A percentile compares a stretch with the other conserved stretches of the same genome.
phyloP scores from a whole-genome alignment of 2,888 invertebrate genomes.

The Stramonita haemastoma region DNA sequence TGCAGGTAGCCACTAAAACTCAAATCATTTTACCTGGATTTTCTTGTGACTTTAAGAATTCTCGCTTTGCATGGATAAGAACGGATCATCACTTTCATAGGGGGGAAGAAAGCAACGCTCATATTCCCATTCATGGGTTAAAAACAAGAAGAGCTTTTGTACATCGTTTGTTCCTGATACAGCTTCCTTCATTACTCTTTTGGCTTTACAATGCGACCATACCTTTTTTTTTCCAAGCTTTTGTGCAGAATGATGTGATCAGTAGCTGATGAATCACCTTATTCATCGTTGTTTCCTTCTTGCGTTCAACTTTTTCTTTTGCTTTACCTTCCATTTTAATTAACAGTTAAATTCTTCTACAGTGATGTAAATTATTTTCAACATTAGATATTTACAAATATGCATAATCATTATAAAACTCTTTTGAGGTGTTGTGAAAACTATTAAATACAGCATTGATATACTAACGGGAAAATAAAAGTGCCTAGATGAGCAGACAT shows the following conservation, averaged over 20 bases:
- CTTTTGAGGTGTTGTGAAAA: background rate
- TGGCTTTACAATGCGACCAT: background rate
- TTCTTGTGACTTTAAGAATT: background rate
- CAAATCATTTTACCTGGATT: too few relatives aligned
- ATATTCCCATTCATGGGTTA: background rate
- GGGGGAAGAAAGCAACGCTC: background rate
- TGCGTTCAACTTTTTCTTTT: background rate
- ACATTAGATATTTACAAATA: conserved; percentile 3
- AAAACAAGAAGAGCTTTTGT: background rate
- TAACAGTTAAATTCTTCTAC: background rate
- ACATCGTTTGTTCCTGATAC: background rate
- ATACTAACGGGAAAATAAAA: background rate
- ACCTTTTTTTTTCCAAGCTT: background rate
- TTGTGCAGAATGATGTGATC: background rate
- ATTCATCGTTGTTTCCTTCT: background rate
- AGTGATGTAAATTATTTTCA: conserved; percentile 12
- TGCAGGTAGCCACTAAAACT: too few relatives aligned
- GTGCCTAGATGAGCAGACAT: background rate
- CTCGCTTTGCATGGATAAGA: background rate
- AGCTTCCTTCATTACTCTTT: background rate
- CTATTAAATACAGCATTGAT: background rate
- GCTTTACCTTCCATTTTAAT: background rate
- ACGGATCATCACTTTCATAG: background rate
- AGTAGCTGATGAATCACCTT: background rate
- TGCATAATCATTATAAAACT: background rate